Base-by-base conservation (phyloP, 2,113 vertebrate species). In the Neofelis nebulosa region DNA sequence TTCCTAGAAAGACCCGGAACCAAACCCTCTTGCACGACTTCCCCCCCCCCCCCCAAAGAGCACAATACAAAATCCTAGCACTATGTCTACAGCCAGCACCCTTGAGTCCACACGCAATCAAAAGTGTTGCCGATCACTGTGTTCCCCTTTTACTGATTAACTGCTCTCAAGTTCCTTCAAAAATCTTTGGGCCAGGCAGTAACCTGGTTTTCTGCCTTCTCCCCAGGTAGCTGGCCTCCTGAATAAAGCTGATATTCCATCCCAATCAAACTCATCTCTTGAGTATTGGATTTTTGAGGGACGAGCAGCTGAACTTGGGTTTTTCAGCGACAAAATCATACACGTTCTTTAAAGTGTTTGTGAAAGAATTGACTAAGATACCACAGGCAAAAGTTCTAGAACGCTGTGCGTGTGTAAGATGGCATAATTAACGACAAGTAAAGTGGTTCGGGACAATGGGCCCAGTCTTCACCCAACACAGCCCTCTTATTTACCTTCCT, bases 361-460 rank as follows among this genome's bases (percentile, higher is more conserved):
- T 50, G 3, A 91, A 94, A 91, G 11, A 74, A 63, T 12, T 21
- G 38, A 66, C 7, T 61, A 84, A 68, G 14, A 36, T 45, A 48
- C 2, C 33, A 14, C 6, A 90, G 41, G 48, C 19, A 68, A 41
- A 73, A 94, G 45, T 57, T 69, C 36, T 38, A 50, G 71, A 84
- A 50, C 10, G 3, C 33, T 69, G 1, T n/a, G 27, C 38, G 1
- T 33, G 0, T 16, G 21, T 21, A 19, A 8, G 13, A 61, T 25
- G 36, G 31, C 45, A 16, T 15, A 13, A 27, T 15, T 69, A 74
- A 36, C 48, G 81, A 31, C 11, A 0, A 14, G 9, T 23, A n/a
- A 31, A 13, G 29, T 31, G 3, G 10, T 29, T 9, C 18, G 11
- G 45, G 33, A 14, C 25, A 14, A 19, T 66, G 76, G 38, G 15